Evolutionary conservation across 2,888 invertebrate genomes (phyloP).

Genomic region (Lumbricus terrestris): DNA sequence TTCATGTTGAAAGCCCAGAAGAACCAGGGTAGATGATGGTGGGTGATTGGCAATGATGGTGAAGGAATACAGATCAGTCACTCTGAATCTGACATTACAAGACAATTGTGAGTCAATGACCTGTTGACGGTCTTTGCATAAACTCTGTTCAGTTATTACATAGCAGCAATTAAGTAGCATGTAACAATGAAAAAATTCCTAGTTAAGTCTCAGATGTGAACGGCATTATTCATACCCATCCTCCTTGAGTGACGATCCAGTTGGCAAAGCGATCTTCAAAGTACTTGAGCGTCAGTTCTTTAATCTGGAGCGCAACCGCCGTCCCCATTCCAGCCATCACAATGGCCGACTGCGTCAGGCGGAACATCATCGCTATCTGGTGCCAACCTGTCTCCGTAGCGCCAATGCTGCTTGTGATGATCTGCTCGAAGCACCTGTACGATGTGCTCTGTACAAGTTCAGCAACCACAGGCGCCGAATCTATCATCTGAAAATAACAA

Average conservation of each 20-base stretch:
- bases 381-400: slow-evolving; percentile 47
- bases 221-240: slow-evolving; percentile 50
- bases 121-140: background rate
- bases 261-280: slow-evolving; percentile 54
- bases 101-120: background rate
- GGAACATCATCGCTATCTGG: slow-evolving; percentile 53
- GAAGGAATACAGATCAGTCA: too few relatives aligned
- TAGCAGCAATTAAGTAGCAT: background rate
- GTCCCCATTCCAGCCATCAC: slow-evolving; percentile 50
- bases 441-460: slow-evolving; percentile 46
- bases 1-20: too few relatives aligned
- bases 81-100: background rate
- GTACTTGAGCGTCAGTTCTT: slow-evolving; percentile 53
- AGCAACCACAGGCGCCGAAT: slow-evolving; percentile 32
- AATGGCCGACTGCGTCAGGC: slow-evolving; percentile 50
- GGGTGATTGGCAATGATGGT: too few relatives aligned
- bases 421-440: slow-evolving; percentile 50
- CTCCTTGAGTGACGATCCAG: slow-evolving; percentile 56
- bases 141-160: background rate
- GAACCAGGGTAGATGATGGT: too few relatives aligned
- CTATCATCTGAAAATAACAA: slow-evolving; percentile 25
- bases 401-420: slow-evolving; percentile 45
- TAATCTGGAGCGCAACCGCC: slow-evolving; percentile 48
- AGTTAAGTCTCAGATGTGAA: background rate
- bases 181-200: background rate